Percentiles rank a stretch among this genome's conserved stretches.
These are phyloP conservation scores for Dasypolia templi DNA, from an alignment of 2,888 invertebrate genomes.

Conservation along the genomic window DNA sequence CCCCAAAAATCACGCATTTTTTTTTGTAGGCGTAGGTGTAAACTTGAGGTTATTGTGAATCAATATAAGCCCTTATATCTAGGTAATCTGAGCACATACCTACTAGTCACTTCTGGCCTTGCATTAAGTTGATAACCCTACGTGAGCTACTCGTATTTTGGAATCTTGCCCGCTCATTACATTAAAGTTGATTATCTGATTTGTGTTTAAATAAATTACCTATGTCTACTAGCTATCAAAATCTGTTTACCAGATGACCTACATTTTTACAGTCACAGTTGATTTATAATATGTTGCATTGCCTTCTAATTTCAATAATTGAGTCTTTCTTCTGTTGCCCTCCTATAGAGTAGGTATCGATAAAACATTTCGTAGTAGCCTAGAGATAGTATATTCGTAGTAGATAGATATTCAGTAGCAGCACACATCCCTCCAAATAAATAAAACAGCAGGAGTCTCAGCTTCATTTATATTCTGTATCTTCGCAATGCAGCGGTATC, in stretches of 20 bases:
- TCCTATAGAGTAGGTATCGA: background rate
- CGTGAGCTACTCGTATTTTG: constrained; percentile 9
- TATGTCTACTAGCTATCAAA: constrained; percentile 21
- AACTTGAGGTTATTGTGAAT: background rate
- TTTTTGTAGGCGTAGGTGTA: background rate
- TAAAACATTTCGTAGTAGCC: constrained; percentile 20
- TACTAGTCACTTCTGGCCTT: background rate
- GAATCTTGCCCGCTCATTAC: constrained; percentile 32
- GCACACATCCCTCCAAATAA: constrained; percentile 43
- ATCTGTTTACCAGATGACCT: background rate
- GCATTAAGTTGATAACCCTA: background rate
- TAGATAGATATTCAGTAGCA: background rate
- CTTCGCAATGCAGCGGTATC: constrained; percentile 35
- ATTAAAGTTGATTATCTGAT: constrained; percentile 5
- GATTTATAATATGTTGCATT: background rate
- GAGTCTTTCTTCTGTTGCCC: constrained; percentile 6
- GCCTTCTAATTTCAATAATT: background rate
- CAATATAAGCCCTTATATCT: background rate
- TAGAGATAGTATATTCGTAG: too few species aligned
- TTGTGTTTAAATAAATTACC: constrained; percentile 27
- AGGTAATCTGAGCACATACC: background rate
- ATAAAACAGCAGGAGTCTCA: constrained; percentile 54
- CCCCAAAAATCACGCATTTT: constrained; percentile 10
- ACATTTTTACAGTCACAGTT: background rate
- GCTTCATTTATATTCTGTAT: constrained; percentile 47